Evolutionary conservation across 2,888 invertebrate species (phyloP).

Genomic region (Cryptophagus acutangulus): DNA sequence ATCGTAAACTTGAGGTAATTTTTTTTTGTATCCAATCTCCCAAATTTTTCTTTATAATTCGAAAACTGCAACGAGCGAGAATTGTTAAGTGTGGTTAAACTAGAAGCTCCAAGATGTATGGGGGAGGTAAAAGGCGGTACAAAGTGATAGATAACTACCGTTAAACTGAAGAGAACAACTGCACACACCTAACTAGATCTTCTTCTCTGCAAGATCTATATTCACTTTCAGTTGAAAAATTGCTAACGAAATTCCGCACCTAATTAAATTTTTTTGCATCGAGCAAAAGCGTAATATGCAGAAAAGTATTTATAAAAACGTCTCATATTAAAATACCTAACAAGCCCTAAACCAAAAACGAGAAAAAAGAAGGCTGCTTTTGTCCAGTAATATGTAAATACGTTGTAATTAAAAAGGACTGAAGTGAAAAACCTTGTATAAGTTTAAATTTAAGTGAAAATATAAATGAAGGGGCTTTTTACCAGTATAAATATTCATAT

Average conservation of each 20-base stretch:
- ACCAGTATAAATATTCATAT: conserved; percentile 40
- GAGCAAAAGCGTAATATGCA: background rate
- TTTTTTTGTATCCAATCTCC: too few species aligned
- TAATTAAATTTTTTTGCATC: background rate
- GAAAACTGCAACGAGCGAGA: too few species aligned
- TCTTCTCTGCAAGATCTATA: too few species aligned
- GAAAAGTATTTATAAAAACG: conserved; percentile 3
- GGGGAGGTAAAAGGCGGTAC: conserved; percentile 33
- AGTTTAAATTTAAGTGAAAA: conserved; percentile 43
- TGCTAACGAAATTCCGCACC: background rate
- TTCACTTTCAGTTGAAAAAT: background rate
- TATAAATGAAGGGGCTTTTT: conserved; percentile 39
- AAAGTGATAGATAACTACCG: conserved; percentile 43
- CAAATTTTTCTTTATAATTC: too few species aligned
- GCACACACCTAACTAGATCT: conserved; percentile 27
- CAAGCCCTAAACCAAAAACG: background rate
- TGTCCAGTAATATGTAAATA: conserved; percentile 31
- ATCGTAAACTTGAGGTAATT: conserved; percentile 23
- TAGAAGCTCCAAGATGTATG: conserved; percentile 28
- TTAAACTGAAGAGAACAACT: conserved; percentile 39
- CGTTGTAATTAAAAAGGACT: conserved; percentile 41
- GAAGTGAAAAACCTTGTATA: conserved; percentile 45
- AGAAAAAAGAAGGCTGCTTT: conserved; percentile 1
- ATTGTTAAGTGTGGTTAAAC: conserved; percentile 20
- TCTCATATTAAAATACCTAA: conserved; percentile 19